phyloP scores from a whole-genome alignment of 2,888 invertebrate genomes.

The Drosophila parthenogenetica region DNA sequence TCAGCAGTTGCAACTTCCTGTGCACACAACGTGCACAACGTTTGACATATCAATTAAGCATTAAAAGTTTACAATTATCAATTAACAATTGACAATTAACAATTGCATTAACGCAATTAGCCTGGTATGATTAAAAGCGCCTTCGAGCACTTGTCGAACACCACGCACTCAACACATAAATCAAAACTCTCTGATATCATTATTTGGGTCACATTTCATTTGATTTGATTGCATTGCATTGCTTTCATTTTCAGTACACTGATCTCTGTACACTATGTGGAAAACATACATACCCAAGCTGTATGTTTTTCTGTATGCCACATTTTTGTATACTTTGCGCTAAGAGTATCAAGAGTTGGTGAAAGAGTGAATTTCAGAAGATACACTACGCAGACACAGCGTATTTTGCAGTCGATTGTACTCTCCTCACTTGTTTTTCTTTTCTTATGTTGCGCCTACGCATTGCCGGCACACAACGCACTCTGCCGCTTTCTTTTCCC shows the following conservation, averaged over 20 bases:
- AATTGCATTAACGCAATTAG: constrained; percentile 73
- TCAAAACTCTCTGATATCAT: constrained; percentile 63
- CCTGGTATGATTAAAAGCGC: constrained; percentile 42
- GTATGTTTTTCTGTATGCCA: constrained; percentile 30
- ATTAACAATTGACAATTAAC: constrained; percentile 64
- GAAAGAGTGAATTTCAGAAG: too few relatives aligned
- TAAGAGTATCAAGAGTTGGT: too few relatives aligned
- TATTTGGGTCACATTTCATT: constrained; percentile 66
- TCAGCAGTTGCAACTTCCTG: constrained; percentile 63
- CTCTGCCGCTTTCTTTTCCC: background rate
- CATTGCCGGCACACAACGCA: constrained; percentile 17
- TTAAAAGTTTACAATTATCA: constrained; percentile 62
- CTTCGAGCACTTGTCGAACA: constrained; percentile 48
- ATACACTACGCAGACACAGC: too few relatives aligned
- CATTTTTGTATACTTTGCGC: background rate
- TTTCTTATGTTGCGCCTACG: constrained; percentile 40
- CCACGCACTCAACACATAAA: constrained; percentile 57
- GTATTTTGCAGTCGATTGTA: too few relatives aligned
- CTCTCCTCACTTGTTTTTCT: background rate
- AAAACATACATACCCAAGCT: constrained; percentile 5
- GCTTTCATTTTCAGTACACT: constrained; percentile 44
- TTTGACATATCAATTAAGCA: constrained; percentile 13
- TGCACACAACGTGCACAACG: constrained; percentile 29
- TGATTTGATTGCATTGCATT: constrained; percentile 41
- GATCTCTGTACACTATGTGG: constrained; percentile 11